Evolutionary conservation across 2,797 vertebrate genomes (phyloP), one percentile per base, ranked within the genome.

Genomic region (Platyrinchus mystaceus): DNA sequence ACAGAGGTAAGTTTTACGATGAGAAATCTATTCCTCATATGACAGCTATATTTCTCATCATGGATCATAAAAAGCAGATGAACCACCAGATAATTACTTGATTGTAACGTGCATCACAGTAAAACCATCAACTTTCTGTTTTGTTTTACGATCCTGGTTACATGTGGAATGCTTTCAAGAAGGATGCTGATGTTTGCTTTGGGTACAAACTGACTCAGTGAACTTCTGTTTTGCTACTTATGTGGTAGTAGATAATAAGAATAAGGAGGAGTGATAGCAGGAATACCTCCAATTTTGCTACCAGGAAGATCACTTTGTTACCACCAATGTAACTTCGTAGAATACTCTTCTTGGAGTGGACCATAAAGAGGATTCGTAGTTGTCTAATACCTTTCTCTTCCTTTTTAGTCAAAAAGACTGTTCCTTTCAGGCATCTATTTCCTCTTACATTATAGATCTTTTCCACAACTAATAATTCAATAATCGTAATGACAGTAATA

Each of bases 91-190:
- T 97, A 97, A 94, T 76, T 20, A 41, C 96, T 95, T 66, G 92
- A 93, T 71, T 93, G 93, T 86, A 97, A 97, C 1, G 44, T 46
- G 62, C 79, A 90, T 92, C 93, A 96, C 93, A 97, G 95, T 98
- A 97, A 98, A 98, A 80, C 96, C 34, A 84, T 97, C 97, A 97
- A 56, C 94, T 94, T 97, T 97, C 97, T 96, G 83, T 91, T 97
- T 96, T 97, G 97, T 97, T 98, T 98, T 97, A 97, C 1, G 77
- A 95, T 69, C 87, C 59, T 52, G 37, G 77, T 89, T 93, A 93
- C 89, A 71, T 96, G 79, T 97, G 96, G 97, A 98, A 98, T 97
- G 96, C 93, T 97, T 97, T 97, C 97, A 98, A 96, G 94, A 89
- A 90, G 58, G 88, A 94, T 97, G 87, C 63, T 79, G 90, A 94